phyloP scores from a whole-genome alignment of 2,113 vertebrate species.

The Elgaria multicarinata region DNA sequence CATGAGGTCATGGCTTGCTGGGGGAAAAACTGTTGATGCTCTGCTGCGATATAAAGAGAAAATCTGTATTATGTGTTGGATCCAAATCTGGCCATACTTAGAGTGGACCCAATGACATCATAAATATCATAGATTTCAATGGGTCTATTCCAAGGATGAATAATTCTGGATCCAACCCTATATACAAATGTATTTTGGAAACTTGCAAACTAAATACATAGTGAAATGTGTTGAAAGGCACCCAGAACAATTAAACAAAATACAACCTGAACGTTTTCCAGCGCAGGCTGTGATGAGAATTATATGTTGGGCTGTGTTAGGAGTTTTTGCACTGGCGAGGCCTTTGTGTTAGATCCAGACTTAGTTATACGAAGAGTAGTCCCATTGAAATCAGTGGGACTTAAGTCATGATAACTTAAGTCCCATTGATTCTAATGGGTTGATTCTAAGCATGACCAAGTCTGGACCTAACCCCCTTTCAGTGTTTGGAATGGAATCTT shows the following conservation, averaged over 20 bases:
- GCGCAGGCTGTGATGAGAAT: not conserved
- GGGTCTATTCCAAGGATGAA: not conserved
- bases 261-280: not conserved
- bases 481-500: not conserved
- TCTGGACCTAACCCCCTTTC: not conserved
- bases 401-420: no score
- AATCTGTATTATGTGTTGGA: constrained; percentile 17
- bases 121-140: not conserved
- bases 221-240: not conserved
- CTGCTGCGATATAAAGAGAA: not conserved
- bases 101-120: no score
- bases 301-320: not conserved
- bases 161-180: not conserved
- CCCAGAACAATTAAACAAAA: not conserved
- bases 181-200: not conserved
- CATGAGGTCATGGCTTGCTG: not conserved
- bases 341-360: not conserved
- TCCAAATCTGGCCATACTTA: no score
- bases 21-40: constrained; percentile 5
- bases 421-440: no score
- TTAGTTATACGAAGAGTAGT: not conserved
- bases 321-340: not conserved
- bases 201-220: not conserved
- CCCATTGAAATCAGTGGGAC: no score
- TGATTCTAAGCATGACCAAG: no score